Evolutionary conservation across 2,888 invertebrate genomes (phyloP), one percentile per base, ranked within the genome.

Genomic region (Vesta saturnalis): DNA sequence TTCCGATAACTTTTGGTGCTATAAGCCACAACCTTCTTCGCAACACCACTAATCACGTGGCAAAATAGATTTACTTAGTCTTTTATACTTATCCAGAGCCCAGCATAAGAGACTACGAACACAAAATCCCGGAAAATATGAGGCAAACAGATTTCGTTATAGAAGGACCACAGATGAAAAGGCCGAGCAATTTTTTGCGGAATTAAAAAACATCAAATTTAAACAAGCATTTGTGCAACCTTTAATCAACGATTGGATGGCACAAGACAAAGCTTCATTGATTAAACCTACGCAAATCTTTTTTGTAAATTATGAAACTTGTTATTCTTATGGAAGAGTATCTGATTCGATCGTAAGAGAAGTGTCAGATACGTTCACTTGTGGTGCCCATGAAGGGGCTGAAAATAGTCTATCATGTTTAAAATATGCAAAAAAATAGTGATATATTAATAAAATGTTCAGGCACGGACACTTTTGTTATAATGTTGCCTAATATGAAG

Each of bases 391-490:
- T 8, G 4, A 23, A 23, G 23, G 8, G 8, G 23, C 23, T 23
- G 23, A 23, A 23, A 23, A 60, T 60, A 16, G 47, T 60, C 8
- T 16, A 60, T 60, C 60, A 60, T 15, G 23, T 60, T 21, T 60
- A 22, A n/a, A 12, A 6, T 19, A 6, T 60, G 3, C 12, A 14
- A n/a, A 10, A n/a, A 47, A 49, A 60, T 12, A 55, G 43, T 39
- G 21, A 22, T 22, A 47, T 63, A 59, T 22, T 59, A 16, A 59
- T 67, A 5, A 35, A 47, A 18, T 62, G 59, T 63, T 59, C 66
- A 30, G 62, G 63, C 30, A 55, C 62, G 23, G 67, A 67, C 54
- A 59, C 63, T 59, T 19, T 55, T 16, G 46, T 63, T n/a, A 67
- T 63, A 49, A 18, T 67, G 19, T 43, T 67, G 39, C 16, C 57